Base-by-base conservation (phyloP, 2,888 invertebrate genomes). In the Ethmia dodecea region DNA sequence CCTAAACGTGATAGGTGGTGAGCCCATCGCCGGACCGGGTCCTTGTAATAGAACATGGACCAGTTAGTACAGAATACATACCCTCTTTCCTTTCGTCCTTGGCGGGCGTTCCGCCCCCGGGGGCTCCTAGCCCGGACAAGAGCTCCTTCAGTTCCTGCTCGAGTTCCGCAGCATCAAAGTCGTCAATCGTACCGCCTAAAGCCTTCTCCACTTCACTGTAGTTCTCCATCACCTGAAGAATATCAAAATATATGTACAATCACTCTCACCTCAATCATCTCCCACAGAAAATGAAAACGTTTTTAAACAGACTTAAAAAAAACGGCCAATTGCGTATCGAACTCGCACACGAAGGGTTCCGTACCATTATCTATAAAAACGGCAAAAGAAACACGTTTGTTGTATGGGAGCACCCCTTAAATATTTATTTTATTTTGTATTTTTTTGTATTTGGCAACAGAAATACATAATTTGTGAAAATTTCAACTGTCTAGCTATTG, bases 71-170 rank as follows among this genome's bases (percentile, higher is more conserved):
- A n/a, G n/a, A n/a, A n/a, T n/a, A n/a, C n/a, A 11, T 14, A 40
- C 41, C 15, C 16, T 47, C 46, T 18, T 37, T 12, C 43, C 48
- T 27, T 3, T 45, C 37, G 32, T 37, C 61, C 37, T 60, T 67
- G 10, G 51, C 55, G 0, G 72, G 63, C 0, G 69, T 67, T 0
- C 67, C 71, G 0, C 62, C 48, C 0, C 37, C 50, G 1, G 66
- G 60, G 0, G 48, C 47, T 0, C 47, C 53, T 0, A 68, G 60
- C 0, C 48, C 56, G 0, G 69, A 66, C 30, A 93, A 60, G 15
- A 94, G 57, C 16, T 91, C 90, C 15, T 77, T 84, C 26, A 93
- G 64, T 62, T 93, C 93, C 5, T 88, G 76, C 57, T 94, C 94
- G 10, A 92, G 63, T 28, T 93, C 93, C 0, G 86, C 65, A 13